Conservation (phyloP, 2,113 vertebrate genomes). For the Otis tarda region DNA sequence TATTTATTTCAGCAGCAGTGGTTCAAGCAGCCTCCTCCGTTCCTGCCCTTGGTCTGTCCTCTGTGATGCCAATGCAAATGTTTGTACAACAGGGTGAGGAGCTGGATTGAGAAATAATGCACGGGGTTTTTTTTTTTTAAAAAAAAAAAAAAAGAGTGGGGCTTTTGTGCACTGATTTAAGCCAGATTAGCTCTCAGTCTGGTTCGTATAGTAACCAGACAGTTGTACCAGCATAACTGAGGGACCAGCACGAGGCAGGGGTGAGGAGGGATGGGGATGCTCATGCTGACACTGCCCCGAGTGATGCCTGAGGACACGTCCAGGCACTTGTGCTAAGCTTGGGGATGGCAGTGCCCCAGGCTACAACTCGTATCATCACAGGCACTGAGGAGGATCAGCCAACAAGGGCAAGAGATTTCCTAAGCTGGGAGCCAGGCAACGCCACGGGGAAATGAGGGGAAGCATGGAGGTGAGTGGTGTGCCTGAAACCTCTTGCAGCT, state of each 20-base stretch:
- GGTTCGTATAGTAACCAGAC: not conserved
- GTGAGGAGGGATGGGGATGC: not conserved
- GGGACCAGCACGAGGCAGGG: not conserved
- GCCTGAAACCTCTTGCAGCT: not conserved
- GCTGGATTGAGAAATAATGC: constrained; percentile 14
- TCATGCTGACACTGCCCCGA: accelerated
- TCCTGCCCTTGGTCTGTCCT: constrained; percentile 44
- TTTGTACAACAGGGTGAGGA: constrained; percentile 7
- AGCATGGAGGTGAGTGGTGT: not conserved
- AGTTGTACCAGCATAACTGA: not conserved
- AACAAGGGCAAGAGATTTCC: not conserved
- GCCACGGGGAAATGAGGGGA: not conserved
- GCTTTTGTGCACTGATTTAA: constrained; percentile 1
- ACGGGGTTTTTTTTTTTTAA: not conserved
- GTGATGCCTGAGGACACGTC: not conserved
- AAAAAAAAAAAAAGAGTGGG: not conserved
- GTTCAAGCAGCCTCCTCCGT: not conserved
- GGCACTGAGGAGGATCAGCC: not conserved
- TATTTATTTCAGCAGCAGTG: constrained; percentile 14
- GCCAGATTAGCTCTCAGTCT: not conserved
- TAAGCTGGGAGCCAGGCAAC: not conserved
- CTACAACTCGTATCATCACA: not conserved
- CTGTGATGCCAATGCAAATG: constrained; percentile 29
- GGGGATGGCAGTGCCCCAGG: not conserved
- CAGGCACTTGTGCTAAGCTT: not conserved